These are phyloP conservation scores for Chroicocephalus ridibundus DNA, from an alignment of 2,113 vertebrate genomes.

Conservation along the genomic window DNA sequence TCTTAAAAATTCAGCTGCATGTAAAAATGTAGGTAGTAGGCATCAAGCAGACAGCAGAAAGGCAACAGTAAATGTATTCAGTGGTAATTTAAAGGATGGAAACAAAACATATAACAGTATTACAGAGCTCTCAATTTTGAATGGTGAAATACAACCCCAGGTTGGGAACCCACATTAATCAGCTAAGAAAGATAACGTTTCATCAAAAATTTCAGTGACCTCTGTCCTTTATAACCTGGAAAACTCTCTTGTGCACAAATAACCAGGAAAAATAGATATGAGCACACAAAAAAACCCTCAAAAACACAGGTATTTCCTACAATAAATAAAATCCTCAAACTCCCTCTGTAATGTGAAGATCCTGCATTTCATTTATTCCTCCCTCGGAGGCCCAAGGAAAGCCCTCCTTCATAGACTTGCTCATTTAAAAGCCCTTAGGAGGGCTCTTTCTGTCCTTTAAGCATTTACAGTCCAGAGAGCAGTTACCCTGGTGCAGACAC, in stretches of 20 bases:
- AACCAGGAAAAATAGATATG: background rate
- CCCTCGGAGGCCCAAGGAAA: background rate
- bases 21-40: background rate
- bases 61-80: background rate
- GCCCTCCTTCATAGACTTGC: background rate
- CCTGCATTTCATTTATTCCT: background rate
- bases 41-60: background rate
- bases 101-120: background rate
- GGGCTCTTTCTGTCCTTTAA: background rate
- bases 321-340: background rate
- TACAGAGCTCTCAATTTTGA: background rate
- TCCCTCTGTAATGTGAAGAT: rapidly evolving
- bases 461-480: background rate
- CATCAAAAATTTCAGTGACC: background rate
- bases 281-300: background rate
- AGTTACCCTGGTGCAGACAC: background rate
- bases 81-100: background rate
- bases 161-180: background rate
- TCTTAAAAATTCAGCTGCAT: background rate
- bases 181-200: background rate
- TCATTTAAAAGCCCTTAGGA: background rate
- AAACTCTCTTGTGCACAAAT: background rate
- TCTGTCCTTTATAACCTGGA: background rate
- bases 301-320: background rate
- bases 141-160: background rate